Conservation (phyloP, 1,140 invertebrate genomes). For the Solenopsis invicta region DNA sequence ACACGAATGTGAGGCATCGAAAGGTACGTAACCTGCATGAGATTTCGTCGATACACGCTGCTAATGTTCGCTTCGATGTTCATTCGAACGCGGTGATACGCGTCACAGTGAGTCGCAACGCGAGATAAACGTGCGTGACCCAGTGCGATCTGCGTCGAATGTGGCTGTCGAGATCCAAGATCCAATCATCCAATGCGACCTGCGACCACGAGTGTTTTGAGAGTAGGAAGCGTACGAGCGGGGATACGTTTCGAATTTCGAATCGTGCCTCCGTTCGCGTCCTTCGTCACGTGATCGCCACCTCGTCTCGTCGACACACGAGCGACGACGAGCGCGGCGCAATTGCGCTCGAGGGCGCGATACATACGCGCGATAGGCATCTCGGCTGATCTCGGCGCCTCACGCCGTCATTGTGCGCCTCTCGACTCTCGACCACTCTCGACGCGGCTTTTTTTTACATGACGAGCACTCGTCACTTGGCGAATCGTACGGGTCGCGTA, state of each 20-base stretch:
- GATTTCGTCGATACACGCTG: background rate
- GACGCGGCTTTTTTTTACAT: background rate
- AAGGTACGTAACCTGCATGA: constrained; percentile 35
- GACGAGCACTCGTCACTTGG: background rate
- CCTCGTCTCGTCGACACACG: background rate
- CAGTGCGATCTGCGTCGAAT: too few relatives aligned
- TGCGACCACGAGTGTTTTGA: too few relatives aligned
- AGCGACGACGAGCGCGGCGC: background rate
- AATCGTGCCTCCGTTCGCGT: background rate
- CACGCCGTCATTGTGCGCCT: background rate
- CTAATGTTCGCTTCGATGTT: background rate
- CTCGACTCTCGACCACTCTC: too few relatives aligned
- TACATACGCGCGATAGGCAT: background rate
- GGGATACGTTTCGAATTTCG: background rate
- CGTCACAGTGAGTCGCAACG: background rate
- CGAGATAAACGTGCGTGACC: too few relatives aligned
- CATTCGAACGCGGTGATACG: background rate
- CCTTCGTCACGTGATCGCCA: background rate
- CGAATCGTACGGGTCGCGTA: constrained; percentile 13
- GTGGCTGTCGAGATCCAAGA: too few relatives aligned
- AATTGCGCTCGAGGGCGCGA: background rate
- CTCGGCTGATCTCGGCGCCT: background rate
- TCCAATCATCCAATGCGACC: too few relatives aligned
- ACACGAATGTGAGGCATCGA: constrained; percentile 41
- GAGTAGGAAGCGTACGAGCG: too few relatives aligned